A percentile compares a stretch with the other conserved stretches of the same genome.
Evolutionary conservation across 2,888 invertebrate species (phyloP).

Genomic region (Zygothrica quintamaculata): DNA sequence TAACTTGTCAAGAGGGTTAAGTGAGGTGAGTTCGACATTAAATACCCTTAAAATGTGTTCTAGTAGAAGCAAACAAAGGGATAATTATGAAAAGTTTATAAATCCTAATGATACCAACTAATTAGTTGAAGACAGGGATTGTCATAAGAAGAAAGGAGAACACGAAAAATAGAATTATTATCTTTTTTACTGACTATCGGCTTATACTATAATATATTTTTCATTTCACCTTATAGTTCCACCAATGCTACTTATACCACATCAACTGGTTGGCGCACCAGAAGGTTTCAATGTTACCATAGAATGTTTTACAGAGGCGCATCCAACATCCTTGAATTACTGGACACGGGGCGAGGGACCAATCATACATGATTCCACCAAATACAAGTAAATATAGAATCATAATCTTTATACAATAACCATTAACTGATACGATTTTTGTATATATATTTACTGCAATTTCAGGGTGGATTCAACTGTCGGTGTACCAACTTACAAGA

Average conservation of each 20-base stretch:
- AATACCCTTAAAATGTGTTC: slow-evolving; percentile 18
- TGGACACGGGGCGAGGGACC: slow-evolving; percentile 95
- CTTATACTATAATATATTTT: too few relatives aligned
- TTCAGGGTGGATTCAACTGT: slow-evolving; percentile 87
- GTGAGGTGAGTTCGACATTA: slow-evolving; percentile 42
- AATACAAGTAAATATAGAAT: slow-evolving; percentile 89
- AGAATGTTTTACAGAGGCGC: slow-evolving; percentile 96
- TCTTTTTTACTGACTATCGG: too few relatives aligned
- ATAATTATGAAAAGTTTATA: slow-evolving; percentile 1
- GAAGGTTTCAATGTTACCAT: slow-evolving; percentile 93
- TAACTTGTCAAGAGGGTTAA: slow-evolving; percentile 74
- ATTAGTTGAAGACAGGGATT: slow-evolving; percentile 4
- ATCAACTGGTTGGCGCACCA: slow-evolving; percentile 94
- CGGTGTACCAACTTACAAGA: slow-evolving; percentile 91
- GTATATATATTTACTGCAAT: too few relatives aligned
- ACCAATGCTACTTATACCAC: slow-evolving; percentile 95
- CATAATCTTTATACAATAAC: too few relatives aligned
- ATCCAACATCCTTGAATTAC: slow-evolving; percentile 95
- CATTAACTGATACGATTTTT: too few relatives aligned
- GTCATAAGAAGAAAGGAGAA: too few relatives aligned
- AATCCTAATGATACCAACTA: background rate
- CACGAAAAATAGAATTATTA: too few relatives aligned
- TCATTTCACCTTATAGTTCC: slow-evolving; percentile 87
- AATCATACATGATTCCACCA: slow-evolving; percentile 94
- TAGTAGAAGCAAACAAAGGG: slow-evolving; percentile 14